A percentile compares a stretch with the other conserved stretches of the same genome.
Evolutionary conservation across 2,888 invertebrate genomes (phyloP).

Genomic region (Cephus spinipes): DNA sequence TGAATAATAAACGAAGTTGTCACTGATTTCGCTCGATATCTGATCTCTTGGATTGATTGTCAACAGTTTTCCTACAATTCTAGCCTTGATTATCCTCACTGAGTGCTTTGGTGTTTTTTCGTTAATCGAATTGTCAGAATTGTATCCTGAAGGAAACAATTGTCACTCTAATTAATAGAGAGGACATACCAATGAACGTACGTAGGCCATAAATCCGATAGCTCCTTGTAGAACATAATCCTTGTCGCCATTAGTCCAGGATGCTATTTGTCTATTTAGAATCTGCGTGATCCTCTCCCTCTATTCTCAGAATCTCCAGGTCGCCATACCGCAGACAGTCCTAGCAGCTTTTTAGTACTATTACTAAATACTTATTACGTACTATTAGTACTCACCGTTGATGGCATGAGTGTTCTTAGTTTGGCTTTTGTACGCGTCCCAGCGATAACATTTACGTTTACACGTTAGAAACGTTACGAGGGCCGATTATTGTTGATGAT

Average conservation of each 20-base stretch:
- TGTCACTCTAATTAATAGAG: background rate
- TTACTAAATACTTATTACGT: background rate
- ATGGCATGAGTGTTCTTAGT: background rate
- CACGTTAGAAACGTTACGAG: background rate
- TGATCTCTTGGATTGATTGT: background rate
- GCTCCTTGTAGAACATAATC: background rate
- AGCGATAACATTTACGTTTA: background rate
- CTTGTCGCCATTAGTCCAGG: background rate
- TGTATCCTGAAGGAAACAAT: too few relatives aligned
- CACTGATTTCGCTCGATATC: conserved; percentile 36
- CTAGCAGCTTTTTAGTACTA: background rate
- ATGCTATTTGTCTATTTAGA: background rate
- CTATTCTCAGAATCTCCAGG: background rate
- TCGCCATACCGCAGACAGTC: background rate
- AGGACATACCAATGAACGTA: background rate
- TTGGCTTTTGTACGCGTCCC: background rate
- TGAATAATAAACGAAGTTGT: conserved; percentile 55
- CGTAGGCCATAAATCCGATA: background rate
- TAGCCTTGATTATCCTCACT: background rate
- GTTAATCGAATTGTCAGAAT: background rate
- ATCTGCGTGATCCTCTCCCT: background rate
- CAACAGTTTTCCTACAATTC: background rate
- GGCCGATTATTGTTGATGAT: background rate
- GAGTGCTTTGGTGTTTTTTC: background rate
- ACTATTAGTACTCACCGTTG: background rate